These are phyloP conservation scores for Cherax destructor DNA, from an alignment of 1,140 invertebrate genomes.

Conservation along the genomic window DNA sequence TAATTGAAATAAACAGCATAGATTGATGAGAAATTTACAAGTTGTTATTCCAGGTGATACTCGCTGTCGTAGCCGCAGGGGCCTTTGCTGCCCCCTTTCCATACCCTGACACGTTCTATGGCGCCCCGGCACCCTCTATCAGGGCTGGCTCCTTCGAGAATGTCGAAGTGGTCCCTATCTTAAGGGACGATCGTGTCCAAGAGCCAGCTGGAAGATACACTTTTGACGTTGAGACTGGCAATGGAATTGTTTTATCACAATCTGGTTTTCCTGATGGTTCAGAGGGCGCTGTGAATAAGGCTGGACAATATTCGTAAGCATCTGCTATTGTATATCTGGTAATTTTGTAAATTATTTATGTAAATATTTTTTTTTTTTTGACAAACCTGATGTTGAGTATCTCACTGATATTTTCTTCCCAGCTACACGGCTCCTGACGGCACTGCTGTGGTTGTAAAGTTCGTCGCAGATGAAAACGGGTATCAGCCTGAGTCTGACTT, in stretches of 20 bases:
- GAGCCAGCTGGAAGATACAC: constrained; percentile 57
- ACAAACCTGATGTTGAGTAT: no score
- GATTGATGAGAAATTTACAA: no score
- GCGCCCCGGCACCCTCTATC: neutral
- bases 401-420: no score
- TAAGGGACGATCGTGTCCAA: constrained; percentile 42
- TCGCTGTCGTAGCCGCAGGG: constrained; percentile 8
- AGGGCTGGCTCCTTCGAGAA: no score
- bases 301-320: constrained; percentile 51
- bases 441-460: no score
- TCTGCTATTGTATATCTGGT: no score
- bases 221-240: constrained; percentile 45
- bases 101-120: neutral
- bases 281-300: constrained; percentile 34
- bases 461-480: neutral
- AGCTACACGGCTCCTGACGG: no score
- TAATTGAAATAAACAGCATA: no score
- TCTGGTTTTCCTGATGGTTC: constrained; percentile 37
- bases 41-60: neutral
- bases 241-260: constrained; percentile 48
- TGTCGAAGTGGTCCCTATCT: constrained; percentile 13
- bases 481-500: no score
- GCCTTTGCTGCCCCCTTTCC: neutral
- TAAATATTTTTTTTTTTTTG: no score
- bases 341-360: no score